phyloP scores from a whole-genome alignment of 2,113 vertebrate genomes.

The Muntiacus reevesi region DNA sequence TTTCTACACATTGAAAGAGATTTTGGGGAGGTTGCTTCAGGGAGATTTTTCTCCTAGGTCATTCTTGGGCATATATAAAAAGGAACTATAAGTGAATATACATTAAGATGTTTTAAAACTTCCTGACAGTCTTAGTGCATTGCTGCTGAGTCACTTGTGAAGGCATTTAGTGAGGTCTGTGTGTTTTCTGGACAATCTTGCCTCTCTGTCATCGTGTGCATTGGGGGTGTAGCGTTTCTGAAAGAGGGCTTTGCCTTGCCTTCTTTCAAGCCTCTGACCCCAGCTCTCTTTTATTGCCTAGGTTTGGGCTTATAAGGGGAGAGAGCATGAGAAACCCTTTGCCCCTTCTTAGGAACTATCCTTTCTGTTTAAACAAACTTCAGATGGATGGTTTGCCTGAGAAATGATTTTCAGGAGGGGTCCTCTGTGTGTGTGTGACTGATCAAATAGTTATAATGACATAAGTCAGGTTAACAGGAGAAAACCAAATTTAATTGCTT shows the following conservation, averaged over 20 bases:
- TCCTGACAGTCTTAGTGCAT: not conserved
- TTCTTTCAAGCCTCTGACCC: not conserved
- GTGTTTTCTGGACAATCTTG: not conserved
- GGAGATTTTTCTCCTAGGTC: not conserved
- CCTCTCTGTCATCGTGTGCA: accelerated
- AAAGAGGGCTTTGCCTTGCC: not conserved
- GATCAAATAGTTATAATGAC: not conserved
- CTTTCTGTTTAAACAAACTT: not conserved
- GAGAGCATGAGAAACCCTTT: not conserved
- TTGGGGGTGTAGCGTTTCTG: accelerated
- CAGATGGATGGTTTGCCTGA: not conserved
- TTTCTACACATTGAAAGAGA: not conserved
- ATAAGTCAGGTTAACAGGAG: not conserved
- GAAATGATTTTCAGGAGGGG: not conserved
- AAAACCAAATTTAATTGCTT: not conserved
- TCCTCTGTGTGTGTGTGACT: not conserved
- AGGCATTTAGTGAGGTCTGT: not conserved
- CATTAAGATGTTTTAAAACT: not conserved
- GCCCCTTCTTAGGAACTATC: not conserved
- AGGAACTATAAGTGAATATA: not conserved
- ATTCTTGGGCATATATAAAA: not conserved
- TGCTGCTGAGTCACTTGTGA: not conserved
- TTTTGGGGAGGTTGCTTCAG: not conserved
- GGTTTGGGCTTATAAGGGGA: not conserved
- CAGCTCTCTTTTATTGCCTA: not conserved